phyloP scores from a whole-genome alignment of 1,140 invertebrate genomes.

The Anagrus nilaparvatae region DNA sequence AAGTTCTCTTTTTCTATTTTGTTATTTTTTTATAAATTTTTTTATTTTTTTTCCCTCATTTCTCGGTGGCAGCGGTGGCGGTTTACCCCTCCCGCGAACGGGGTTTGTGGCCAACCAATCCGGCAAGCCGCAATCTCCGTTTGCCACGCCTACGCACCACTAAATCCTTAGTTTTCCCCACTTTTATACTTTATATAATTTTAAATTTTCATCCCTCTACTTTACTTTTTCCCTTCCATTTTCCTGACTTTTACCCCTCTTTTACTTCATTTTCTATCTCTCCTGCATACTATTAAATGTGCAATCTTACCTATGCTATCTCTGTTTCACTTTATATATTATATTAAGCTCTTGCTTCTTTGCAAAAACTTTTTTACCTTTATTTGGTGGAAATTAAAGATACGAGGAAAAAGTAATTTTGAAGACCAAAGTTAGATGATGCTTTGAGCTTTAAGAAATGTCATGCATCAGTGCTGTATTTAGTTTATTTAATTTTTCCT shows the following conservation, averaged over 20 bases:
- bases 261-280: neutral
- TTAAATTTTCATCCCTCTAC: constrained; percentile 21
- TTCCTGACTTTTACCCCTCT: constrained; percentile 7
- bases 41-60: too few species aligned
- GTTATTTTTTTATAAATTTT: too few species aligned
- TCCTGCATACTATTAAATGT: too few species aligned
- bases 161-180: constrained; percentile 29
- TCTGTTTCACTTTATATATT: constrained; percentile 22
- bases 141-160: constrained; percentile 37
- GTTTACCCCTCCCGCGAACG: constrained; percentile 23
- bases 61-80: constrained; percentile 19
- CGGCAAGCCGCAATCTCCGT: constrained; percentile 30
- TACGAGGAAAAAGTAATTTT: too few species aligned
- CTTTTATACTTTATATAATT: constrained; percentile 19
- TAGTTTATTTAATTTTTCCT: too few species aligned
- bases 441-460: too few species aligned
- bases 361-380: too few species aligned
- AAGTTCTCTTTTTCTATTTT: neutral
- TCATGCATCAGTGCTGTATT: too few species aligned
- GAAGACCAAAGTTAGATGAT: too few species aligned
- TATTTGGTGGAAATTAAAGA: too few species aligned
- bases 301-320: too few species aligned
- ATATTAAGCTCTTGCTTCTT: too few species aligned
- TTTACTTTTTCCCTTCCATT: constrained; percentile 5
- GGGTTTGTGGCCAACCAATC: constrained; percentile 36